Conservation (phyloP, 2,888 invertebrate species). For the Cephalotes varians region DNA sequence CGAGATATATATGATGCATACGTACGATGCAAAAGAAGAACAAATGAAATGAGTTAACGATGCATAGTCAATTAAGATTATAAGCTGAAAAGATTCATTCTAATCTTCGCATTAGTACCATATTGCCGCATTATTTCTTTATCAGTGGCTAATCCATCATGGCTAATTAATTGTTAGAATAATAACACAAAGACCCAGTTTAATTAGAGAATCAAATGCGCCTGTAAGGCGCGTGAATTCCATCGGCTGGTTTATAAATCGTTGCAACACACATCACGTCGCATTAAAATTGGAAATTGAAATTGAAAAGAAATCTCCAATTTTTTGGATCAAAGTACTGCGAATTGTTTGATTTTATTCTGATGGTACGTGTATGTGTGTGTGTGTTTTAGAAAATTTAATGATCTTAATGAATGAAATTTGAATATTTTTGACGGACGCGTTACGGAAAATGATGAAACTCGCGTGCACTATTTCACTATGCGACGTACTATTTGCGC, state of each 20-base stretch:
- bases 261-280: neutral
- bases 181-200: neutral
- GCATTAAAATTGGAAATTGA: neutral
- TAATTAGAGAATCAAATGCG: conserved; percentile 47
- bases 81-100: conserved; percentile 34
- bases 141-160: conserved; percentile 46
- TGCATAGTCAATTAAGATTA: conserved; percentile 62
- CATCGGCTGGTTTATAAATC: conserved; percentile 19
- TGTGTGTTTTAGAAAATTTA: neutral
- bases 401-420: neutral
- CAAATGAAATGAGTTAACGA: neutral
- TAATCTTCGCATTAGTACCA: conserved; percentile 54
- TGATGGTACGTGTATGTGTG: too few relatives aligned
- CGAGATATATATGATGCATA: too few relatives aligned
- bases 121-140: conserved; percentile 31
- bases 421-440: neutral
- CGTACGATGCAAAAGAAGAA: neutral
- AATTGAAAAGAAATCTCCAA: neutral
- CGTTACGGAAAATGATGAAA: conserved; percentile 16
- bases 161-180: conserved; percentile 61
- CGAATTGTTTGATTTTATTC: neutral
- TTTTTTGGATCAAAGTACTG: neutral
- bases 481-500: neutral
- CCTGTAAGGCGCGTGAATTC: conserved; percentile 9
- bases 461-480: neutral